Evolutionary conservation across 2,888 invertebrate species (phyloP), one percentile per base, ranked within the genome.

Genomic region (Acleris laterana): DNA sequence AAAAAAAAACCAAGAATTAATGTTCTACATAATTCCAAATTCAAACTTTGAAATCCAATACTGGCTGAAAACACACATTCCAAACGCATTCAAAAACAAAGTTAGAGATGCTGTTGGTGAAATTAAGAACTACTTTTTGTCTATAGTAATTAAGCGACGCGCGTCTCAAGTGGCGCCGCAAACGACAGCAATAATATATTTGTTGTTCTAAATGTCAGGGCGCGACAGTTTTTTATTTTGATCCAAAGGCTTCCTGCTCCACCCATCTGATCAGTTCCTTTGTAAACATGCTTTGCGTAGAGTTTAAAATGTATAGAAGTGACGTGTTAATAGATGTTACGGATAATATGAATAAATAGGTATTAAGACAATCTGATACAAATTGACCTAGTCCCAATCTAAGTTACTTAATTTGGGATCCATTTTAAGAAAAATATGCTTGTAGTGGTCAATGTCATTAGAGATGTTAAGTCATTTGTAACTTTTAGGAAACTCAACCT

Each of bases 201-300:
- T 63, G 62, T 68, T 70, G 71, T 71, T 70, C 74, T 81, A 83
- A 87, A 86, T 85, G 82, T 78, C 85, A 83, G 49, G 59, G 60
- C 62, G 70, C 68, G 76, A 79, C 74, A 77, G 71, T 79, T 78
- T 82, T 78, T 68, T 62, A 66, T 67, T 68, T 68, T 64, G 59
- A 58, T 58, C 55, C 53, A 38, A 69, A 71, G 58, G 77, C 81
- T 90, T 89, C 90, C 90, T 88, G 83, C 83, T 89, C 82, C 85
- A 77, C 86, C 85, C 80, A 76, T 68, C 71, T 65, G 72, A 84
- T 85, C 76, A 69, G 70, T 71, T 57, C 68, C 58, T 69, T 71
- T 71, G 71, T 70, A 71, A 69, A 70, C 71, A 70, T 75, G 62
- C 58, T 61, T 50, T 63, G 69, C 63, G 63, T 63, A 80, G 74